Conservation (phyloP, 1,140 invertebrate genomes). For the Euglossa dilemma region DNA sequence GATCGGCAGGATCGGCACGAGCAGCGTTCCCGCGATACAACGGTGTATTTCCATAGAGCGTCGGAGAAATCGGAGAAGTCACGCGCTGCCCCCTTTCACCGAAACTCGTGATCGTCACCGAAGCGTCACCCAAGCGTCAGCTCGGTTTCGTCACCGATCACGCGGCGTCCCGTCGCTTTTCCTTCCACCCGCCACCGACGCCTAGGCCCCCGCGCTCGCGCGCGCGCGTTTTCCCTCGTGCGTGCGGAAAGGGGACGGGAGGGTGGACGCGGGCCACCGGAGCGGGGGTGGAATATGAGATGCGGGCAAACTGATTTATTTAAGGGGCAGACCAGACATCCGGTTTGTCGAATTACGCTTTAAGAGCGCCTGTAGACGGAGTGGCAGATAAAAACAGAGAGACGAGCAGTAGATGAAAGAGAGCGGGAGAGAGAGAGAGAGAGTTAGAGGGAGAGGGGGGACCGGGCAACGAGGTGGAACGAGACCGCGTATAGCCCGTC, state of each 20-base stretch:
- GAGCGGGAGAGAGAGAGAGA: constrained; percentile 56
- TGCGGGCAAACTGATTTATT: constrained; percentile 82
- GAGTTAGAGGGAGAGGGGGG: constrained; percentile 38
- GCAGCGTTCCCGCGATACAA: neutral
- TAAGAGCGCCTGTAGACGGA: constrained; percentile 68
- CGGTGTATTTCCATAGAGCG: neutral
- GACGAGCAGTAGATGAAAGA: constrained; percentile 53
- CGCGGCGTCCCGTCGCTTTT: constrained; percentile 9
- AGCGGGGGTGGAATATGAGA: constrained; percentile 74
- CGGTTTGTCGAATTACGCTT: constrained; percentile 79
- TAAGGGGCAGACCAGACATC: constrained; percentile 80
- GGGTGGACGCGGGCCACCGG: neutral
- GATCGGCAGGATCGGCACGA: neutral
- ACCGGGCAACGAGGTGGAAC: constrained; percentile 61
- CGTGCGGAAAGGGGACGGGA: neutral
- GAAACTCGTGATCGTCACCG: neutral
- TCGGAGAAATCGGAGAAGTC: neutral
- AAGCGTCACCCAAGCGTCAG: neutral
- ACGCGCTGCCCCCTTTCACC: neutral
- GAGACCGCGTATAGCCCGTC: constrained; percentile 69
- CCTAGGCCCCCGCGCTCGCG: too few relatives aligned
- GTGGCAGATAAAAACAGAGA: constrained; percentile 59
- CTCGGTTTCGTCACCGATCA: constrained; percentile 1
- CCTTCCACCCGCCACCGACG: too few relatives aligned
- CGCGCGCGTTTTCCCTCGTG: neutral